Evolutionary conservation across 2,888 invertebrate species (phyloP), one percentile per base, ranked within the genome.

Genomic region (Piscicola geometra): DNA sequence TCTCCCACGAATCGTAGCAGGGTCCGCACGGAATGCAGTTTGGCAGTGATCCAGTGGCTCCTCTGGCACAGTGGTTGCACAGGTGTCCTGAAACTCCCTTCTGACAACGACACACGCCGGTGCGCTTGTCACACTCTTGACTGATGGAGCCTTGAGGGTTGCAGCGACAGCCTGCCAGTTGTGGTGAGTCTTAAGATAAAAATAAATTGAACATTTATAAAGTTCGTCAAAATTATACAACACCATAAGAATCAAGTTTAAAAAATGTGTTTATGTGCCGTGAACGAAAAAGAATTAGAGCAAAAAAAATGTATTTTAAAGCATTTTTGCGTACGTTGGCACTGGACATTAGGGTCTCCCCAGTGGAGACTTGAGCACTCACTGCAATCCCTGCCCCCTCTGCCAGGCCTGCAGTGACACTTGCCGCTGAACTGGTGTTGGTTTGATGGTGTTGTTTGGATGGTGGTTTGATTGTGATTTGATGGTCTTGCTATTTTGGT

Each of bases 1-100:
- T 15, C 33, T 99, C 97, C 99, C 99, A 99, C 85, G 93, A 97
- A 84, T 95, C 92, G 85, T 99, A 99, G 86, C 99, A 99, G 86
- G 99, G 98, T 28, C 98, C 99, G 85, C 99, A 99, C 0, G 95
- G 91, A 73, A 90, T 89, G 84, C 99, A 99, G 81, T 90, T 88
- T 0, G 98, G 96, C 78, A 95, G 92, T 77, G 89, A 88, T 18
- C 99, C 98, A 72, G 93, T 89, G 83, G 92, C 97, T 0, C 97
- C 97, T 80, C 98, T 89, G 35, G 93, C 85, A 81, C 86, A 86
- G 3, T 82, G 77, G 81, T 87, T 86, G 86, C 99, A 99, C 83
- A 93, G 93, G 81, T 92, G 90, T 15, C 98, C 99, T 69, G 96
- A 94, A 77, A 97, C 94, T 41, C 98, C 99, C 77, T 90, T 89